Conservation (phyloP, 2,797 vertebrate genomes). For the Limnodromus scolopaceus region DNA sequence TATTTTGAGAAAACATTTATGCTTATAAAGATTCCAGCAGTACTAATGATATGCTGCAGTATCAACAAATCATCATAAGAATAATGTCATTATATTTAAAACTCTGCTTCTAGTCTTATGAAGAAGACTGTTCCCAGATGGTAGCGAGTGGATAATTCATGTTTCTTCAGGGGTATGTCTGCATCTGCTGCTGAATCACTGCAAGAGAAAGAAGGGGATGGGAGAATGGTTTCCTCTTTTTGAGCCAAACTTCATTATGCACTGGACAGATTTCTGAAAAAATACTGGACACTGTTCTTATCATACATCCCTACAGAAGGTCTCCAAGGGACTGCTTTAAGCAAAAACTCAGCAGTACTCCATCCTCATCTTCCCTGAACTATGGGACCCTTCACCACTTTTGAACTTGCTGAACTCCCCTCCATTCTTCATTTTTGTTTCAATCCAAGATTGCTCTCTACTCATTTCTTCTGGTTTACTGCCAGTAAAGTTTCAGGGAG, state of each 20-base stretch:
- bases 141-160: not conserved
- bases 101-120: not conserved
- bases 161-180: not conserved
- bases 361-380: not conserved
- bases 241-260: conserved; percentile 2
- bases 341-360: not conserved
- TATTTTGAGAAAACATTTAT: not conserved
- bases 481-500: not conserved
- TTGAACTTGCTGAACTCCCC: not conserved
- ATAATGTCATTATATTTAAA: not conserved
- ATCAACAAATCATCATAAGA: not conserved
- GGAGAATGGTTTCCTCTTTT: conserved; percentile 3
- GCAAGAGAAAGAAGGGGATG: not conserved
- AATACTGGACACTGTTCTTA: conserved; percentile 33
- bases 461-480: not conserved
- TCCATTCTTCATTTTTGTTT: not conserved
- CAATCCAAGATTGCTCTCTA: not conserved
- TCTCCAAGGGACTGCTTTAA: not conserved
- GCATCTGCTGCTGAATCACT: not conserved
- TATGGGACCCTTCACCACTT: not conserved
- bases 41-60: not conserved
- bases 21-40: not conserved
- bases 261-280: conserved; percentile 27
- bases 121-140: not conserved
- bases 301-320: not conserved